Evolutionary conservation across 2,888 invertebrate species (phyloP), one percentile per base, ranked within the genome.

Genomic region (Rhorus exstirpatorius): DNA sequence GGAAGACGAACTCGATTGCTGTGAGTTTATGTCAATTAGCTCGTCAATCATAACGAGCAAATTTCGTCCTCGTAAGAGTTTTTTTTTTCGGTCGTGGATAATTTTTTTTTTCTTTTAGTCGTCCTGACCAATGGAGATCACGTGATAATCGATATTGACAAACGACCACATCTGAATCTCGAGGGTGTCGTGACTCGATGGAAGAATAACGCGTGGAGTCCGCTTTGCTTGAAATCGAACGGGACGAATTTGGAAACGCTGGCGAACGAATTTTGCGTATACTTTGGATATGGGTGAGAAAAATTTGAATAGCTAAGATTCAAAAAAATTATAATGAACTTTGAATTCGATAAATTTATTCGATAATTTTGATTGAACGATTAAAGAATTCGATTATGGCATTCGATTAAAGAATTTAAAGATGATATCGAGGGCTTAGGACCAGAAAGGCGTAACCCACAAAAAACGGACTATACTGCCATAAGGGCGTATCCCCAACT

Each of bases 1-100:
- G 26, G 97, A 97, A 93, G 97, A 97, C 89, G 97, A 97, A 94
- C 89, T 94, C 67, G 95, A 97, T 90, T 97, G 97, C 90, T 95
- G 97, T 84, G 24, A 72, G 83, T 75, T 60, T 8, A 72, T 26
- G 4, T 4, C 17, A 44, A 61, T 19, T 63, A n/a, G n/a, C n/a
- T n/a, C n/a, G n/a, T 38, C 55, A 0, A 49, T 24, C 1, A 1
- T 4, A 8, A 61, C 35, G 7, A 46, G n/a, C n/a, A n/a, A n/a
- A n/a, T n/a, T n/a, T n/a, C n/a, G n/a, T n/a, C n/a, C n/a, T n/a
- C n/a, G n/a, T n/a, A n/a, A n/a, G n/a, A n/a, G n/a, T n/a, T n/a
- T n/a, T n/a, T n/a, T n/a, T n/a, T n/a, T n/a, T n/a, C n/a, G n/a
- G n/a, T n/a, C n/a, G n/a, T n/a, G n/a, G n/a, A n/a, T n/a, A n/a